Conservation (phyloP, 2,113 vertebrate genomes). For the Sitta europaea region DNA sequence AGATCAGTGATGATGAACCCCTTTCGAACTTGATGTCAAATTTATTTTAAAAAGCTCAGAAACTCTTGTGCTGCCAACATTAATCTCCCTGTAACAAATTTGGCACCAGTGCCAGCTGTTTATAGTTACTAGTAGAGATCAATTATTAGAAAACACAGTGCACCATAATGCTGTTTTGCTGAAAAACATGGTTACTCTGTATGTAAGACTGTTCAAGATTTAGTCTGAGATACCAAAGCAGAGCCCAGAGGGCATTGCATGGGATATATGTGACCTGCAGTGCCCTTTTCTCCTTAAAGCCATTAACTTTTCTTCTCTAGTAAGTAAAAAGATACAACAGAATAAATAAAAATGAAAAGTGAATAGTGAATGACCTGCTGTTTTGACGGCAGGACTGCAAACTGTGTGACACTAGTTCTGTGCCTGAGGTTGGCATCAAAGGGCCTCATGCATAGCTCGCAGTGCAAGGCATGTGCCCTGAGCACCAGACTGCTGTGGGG, state of each 20-base stretch:
- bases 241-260: not conserved
- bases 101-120: not conserved
- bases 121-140: not conserved
- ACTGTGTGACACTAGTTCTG: not conserved
- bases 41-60: conserved; percentile 3
- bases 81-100: not conserved
- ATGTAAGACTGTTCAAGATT: not conserved
- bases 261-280: not conserved
- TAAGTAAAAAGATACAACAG: not conserved
- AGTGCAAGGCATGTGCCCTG: not conserved
- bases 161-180: not conserved
- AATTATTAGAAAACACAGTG: not conserved
- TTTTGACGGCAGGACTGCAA: not conserved
- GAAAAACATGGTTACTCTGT: not conserved
- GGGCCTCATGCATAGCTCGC: not conserved
- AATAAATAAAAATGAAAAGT: not conserved
- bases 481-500: not conserved
- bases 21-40: not conserved
- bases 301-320: not conserved
- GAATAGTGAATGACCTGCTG: not conserved
- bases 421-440: not conserved
- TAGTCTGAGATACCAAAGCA: not conserved
- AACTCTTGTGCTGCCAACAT: not conserved
- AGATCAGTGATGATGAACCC: not conserved
- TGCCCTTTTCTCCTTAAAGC: not conserved